phyloP scores from a whole-genome alignment of 2,797 vertebrate species.

The Hippocampus kuda region DNA sequence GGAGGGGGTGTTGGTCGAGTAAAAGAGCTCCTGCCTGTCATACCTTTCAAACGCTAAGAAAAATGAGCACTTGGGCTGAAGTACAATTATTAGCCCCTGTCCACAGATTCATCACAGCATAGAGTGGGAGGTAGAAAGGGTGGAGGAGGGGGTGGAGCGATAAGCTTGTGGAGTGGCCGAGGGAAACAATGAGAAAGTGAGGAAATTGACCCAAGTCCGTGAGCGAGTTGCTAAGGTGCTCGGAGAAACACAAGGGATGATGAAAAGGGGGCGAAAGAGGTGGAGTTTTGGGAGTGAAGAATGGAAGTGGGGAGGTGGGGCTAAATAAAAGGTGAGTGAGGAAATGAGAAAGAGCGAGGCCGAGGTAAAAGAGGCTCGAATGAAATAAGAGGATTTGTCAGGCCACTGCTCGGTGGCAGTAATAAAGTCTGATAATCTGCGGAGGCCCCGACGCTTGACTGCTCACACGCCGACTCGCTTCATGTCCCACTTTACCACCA shows the following conservation, averaged over 20 bases:
- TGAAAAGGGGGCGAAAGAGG: background rate
- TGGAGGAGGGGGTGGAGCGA: slow-evolving; percentile 16
- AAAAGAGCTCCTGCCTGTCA: slow-evolving; percentile 65
- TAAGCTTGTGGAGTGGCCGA: slow-evolving; percentile 22
- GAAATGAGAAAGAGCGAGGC: slow-evolving; percentile 33
- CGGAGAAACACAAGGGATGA: slow-evolving; percentile 6
- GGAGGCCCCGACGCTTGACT: slow-evolving; percentile 67
- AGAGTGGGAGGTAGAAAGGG: slow-evolving; percentile 36
- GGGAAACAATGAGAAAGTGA: slow-evolving; percentile 33
- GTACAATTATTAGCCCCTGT: slow-evolving; percentile 75
- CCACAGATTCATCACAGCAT: slow-evolving; percentile 74
- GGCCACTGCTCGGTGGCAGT: slow-evolving; percentile 71
- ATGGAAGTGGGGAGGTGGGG: slow-evolving; percentile 15
- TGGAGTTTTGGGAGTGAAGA: slow-evolving; percentile 1
- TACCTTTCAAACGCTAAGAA: slow-evolving; percentile 74
- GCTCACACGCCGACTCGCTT: slow-evolving; percentile 65
- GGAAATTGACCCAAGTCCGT: slow-evolving; percentile 19
- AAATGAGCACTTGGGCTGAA: slow-evolving; percentile 72
- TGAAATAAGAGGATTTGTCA: slow-evolving; percentile 79
- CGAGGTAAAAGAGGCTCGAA: slow-evolving; percentile 54
- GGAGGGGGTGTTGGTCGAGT: slow-evolving; percentile 6
- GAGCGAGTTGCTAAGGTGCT: slow-evolving; percentile 10
- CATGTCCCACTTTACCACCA: slow-evolving; percentile 69
- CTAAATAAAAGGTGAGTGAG: slow-evolving; percentile 36
- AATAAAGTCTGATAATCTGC: slow-evolving; percentile 82